These are phyloP conservation scores for Allophyes oxyacanthae DNA, from an alignment of 2,888 invertebrate genomes.

Conservation along the genomic window DNA sequence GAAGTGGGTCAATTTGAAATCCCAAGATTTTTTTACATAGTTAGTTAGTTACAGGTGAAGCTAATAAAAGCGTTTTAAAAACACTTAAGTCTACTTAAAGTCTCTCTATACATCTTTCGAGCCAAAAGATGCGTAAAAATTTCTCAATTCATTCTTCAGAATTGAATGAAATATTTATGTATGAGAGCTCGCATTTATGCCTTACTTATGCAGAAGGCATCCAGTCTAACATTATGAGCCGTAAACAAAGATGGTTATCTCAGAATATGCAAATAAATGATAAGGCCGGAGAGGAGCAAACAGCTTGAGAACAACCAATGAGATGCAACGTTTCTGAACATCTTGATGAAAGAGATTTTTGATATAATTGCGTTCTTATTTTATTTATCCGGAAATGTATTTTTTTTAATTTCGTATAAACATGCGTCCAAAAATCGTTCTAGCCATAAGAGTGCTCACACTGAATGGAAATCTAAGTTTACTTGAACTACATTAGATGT, in stretches of 20 bases:
- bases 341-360: slow-evolving; percentile 3
- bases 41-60: too few relatives aligned
- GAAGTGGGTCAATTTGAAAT: too few relatives aligned
- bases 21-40: too few relatives aligned
- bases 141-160: slow-evolving; percentile 12
- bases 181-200: slow-evolving; percentile 13
- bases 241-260: slow-evolving; percentile 67
- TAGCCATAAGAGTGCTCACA: not conserved
- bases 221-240: slow-evolving; percentile 54
- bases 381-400: slow-evolving; percentile 3
- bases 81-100: too few relatives aligned
- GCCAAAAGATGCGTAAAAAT: slow-evolving; percentile 5
- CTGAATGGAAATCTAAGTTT: too few relatives aligned
- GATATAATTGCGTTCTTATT: slow-evolving; percentile 7
- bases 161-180: slow-evolving; percentile 29
- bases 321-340: slow-evolving; percentile 15
- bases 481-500: too few relatives aligned
- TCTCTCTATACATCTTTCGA: not conserved
- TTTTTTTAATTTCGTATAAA: slow-evolving; percentile 5
- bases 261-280: slow-evolving; percentile 60
- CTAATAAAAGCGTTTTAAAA: too few relatives aligned
- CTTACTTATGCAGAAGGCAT: slow-evolving; percentile 37
- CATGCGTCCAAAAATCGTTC: slow-evolving; percentile 3
- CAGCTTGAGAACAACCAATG: slow-evolving; percentile 25
- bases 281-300: slow-evolving; percentile 41